Base-by-base conservation (phyloP, 35 echinoderm and acorn worm species). In the Heliocidaris erythrogramma region DNA sequence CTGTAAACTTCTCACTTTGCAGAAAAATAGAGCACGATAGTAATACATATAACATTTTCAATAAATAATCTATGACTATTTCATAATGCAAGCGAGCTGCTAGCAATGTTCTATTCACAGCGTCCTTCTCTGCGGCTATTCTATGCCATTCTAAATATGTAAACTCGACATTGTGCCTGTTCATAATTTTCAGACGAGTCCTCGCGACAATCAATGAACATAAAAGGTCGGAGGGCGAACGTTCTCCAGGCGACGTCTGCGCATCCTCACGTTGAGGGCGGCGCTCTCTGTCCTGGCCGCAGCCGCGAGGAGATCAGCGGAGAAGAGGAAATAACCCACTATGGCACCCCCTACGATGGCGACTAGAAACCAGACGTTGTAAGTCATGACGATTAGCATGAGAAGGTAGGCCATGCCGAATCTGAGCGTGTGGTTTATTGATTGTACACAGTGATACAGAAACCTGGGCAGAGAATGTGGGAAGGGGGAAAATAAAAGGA, bases 371-470 rank as follows among this genome's bases (percentile, higher is more conserved):
- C 94, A 95, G 48, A 30, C 94, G 35, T 95, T 95, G 88, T 95
- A 95, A 32, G 94, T 95, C 94, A 95, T 95, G 49, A 95, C 88
- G n/a, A 95, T 92, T 1, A 95, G 94, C 94, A 95, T 95, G 30
- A 95, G 49, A 10, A 92, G 7, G 16, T 92, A 95, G 14, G 42
- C 94, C 13, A 91, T 84, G 16, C 30, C 90, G 10, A 92, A 48
- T 27, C 78, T 18, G 30, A 90, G 42, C 49, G 85, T 95, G 88
- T 90, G 50, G 59, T 91, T 59, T 9, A 95, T 30, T 52, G 94
- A 47, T 47, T 69, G 65, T 29, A 92, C 32, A 47, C 65, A 48
- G 56, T 95, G 94, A 30, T 65, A 95, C 18, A 35, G 35, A 31
- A 95, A 88, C 88, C 94, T 95, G 94, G 29, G 59, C 53, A 65